Percentiles rank a stretch among this genome's conserved stretches.
These are phyloP conservation scores for Brassicogethes aeneus DNA, from an alignment of 2,888 invertebrate species.

Conservation along the genomic window DNA sequence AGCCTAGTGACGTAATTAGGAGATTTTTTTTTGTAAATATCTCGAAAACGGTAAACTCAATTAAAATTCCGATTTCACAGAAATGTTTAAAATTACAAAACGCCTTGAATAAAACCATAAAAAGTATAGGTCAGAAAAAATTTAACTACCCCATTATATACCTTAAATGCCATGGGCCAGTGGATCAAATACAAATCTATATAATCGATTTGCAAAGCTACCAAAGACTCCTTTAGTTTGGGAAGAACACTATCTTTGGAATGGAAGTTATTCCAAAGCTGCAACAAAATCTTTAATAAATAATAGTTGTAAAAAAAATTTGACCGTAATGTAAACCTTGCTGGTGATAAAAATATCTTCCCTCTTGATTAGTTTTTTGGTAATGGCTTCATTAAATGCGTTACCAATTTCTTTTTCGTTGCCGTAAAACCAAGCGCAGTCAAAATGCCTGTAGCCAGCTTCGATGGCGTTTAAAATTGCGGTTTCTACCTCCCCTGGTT, in stretches of 20 bases:
- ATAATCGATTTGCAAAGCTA: slow-evolving; percentile 29
- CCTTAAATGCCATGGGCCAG: slow-evolving; percentile 37
- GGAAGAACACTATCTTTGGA: slow-evolving; percentile 47
- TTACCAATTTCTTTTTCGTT: slow-evolving; percentile 49
- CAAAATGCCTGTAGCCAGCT: slow-evolving; percentile 55
- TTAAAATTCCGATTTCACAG: no score
- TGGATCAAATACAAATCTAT: slow-evolving; percentile 36
- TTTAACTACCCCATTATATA: no score
- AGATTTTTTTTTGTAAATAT: no score
- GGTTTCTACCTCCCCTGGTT: slow-evolving; percentile 33
- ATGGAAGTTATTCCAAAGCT: slow-evolving; percentile 57
- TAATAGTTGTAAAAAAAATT: not conserved
- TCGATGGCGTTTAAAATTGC: slow-evolving; percentile 49
- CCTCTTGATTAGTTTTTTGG: slow-evolving; percentile 44
- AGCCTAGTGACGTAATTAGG: no score
- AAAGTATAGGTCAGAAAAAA: not conserved
- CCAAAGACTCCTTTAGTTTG: slow-evolving; percentile 29
- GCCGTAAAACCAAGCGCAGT: slow-evolving; percentile 52
- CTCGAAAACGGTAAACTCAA: no score
- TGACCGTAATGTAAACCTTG: no score
- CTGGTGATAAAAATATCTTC: slow-evolving; percentile 50
- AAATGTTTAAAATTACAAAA: no score
- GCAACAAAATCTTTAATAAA: no score
- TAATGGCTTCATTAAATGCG: slow-evolving; percentile 46
- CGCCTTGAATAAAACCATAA: not conserved